phyloP scores from a whole-genome alignment of 2,113 vertebrate species.

The Sminthopsis crassicaudata region DNA sequence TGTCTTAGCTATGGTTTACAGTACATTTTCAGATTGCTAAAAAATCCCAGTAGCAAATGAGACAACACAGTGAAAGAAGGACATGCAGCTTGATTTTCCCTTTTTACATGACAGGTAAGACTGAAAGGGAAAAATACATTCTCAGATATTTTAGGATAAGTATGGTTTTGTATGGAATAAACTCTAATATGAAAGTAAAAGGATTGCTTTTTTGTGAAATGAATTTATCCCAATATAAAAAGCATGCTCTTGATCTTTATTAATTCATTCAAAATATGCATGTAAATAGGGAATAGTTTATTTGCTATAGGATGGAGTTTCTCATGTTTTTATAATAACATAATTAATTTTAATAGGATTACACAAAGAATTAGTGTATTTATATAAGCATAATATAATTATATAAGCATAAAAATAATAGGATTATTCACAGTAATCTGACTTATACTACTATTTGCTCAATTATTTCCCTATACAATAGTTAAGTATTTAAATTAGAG shows the following conservation, averaged over 20 bases:
- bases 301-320: background rate
- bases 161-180: slow-evolving; percentile 7
- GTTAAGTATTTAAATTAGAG: slow-evolving; percentile 9
- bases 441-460: slow-evolving; percentile 6
- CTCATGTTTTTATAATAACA: background rate
- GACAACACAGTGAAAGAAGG: background rate
- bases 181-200: slow-evolving; percentile 7
- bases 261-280: background rate
- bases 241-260: background rate
- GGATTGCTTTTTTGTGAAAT: slow-evolving; percentile 18
- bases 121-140: background rate
- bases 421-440: background rate
- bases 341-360: slow-evolving; percentile 23
- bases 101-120: background rate
- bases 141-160: background rate
- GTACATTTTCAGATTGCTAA: background rate
- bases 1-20: background rate
- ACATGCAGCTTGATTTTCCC: background rate
- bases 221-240: background rate
- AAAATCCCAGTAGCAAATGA: background rate
- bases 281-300: background rate
- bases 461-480: background rate
- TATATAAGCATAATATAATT: background rate
- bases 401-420: background rate
- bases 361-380: slow-evolving; percentile 5